phyloP scores from a whole-genome alignment of 2,888 invertebrate genomes.

The Drosophila testacea region DNA sequence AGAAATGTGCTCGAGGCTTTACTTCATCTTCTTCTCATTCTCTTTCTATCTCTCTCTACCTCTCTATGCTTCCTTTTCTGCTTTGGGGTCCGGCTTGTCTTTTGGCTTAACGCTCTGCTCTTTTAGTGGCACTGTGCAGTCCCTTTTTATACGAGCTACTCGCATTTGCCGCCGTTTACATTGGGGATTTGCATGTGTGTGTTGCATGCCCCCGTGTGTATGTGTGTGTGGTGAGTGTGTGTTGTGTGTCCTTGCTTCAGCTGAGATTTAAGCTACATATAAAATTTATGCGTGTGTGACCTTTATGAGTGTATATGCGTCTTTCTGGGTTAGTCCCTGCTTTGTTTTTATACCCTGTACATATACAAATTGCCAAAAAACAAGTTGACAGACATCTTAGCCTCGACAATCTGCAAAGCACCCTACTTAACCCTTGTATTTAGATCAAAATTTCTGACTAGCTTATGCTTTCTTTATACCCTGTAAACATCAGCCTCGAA shows the following conservation, averaged over 20 bases:
- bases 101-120: constrained; percentile 67
- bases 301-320: constrained; percentile 41
- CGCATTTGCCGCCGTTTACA: constrained; percentile 65
- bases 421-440: neutral
- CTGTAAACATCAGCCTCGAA: too few species aligned
- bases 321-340: constrained; percentile 40
- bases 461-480: neutral
- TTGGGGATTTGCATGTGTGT: constrained; percentile 78
- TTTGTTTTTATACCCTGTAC: constrained; percentile 48
- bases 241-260: constrained; percentile 53
- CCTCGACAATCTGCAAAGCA: neutral
- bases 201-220: neutral
- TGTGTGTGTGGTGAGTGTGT: constrained; percentile 25
- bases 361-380: constrained; percentile 7
- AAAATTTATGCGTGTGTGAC: constrained; percentile 74
- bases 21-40: constrained; percentile 1
- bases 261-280: constrained; percentile 77
- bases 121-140: constrained; percentile 53
- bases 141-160: constrained; percentile 59
- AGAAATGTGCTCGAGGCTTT: constrained; percentile 55
- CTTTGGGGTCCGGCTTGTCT: constrained; percentile 56
- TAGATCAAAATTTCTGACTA: neutral
- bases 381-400: neutral
- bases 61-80: constrained; percentile 1
- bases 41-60: neutral